Base-by-base conservation (phyloP, 2,888 invertebrate genomes). In the Sussaba pulchella region DNA sequence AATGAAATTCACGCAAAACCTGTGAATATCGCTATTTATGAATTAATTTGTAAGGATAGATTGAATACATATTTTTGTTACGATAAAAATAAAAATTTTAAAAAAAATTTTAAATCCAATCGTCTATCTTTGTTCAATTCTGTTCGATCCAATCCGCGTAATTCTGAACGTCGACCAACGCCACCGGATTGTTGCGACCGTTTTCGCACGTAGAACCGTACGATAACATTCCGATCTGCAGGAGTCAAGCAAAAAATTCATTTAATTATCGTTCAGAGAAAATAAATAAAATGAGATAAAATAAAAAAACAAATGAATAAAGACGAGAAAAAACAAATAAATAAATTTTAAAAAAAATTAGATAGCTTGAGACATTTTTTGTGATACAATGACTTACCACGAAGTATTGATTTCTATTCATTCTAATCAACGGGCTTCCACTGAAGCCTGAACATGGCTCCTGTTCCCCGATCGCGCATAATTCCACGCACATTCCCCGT, bases 381-480 rank as follows among this genome's bases (percentile, higher is more conserved):
- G 8, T 1, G 5, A 24, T 12, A 9, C 24, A 1, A n/a, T 57
- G 45, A 77, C 71, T 86, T 88, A 96, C 96, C 94, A 96, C 95
- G 70, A 94, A 94, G 90, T 94, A 94, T 45, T 94, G 94, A 24
- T 94, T 94, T 82, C 94, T 94, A 84, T 95, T 94, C 78, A 93
- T 93, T 1, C 95, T 91, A 69, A 96, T 90, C 2, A 97, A 91
- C 0, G 97, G 96, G 0, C 96, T 96, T 2, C 97, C 97, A 2
- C 96, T 96, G 86, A 96, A 97, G 4, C 96, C 96, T 9, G 96
- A 95, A 84, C 97, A 97, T 0, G 96, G 96, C 88, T 96, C 96
- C 83, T 94, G 94, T 14, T 95, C 95, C 83, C 93, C 93, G 84
- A 96, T 95, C 0, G 96, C 96, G 0, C 97, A 97, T 57, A 94